Base-by-base conservation (phyloP, 2,113 vertebrate species). In the Tautogolabrus adspersus region DNA sequence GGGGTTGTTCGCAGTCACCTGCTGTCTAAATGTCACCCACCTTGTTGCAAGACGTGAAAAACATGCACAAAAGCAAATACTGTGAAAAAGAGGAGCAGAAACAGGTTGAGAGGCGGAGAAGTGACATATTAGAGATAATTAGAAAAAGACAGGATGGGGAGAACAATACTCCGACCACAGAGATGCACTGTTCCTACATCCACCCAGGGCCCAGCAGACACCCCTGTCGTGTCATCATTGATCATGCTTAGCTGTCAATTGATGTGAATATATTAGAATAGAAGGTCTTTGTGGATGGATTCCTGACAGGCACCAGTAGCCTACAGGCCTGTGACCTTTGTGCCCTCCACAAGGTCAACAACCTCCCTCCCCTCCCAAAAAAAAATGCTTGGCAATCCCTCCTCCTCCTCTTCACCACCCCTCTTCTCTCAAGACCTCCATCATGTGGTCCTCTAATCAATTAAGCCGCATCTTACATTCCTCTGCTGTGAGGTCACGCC, bases 401-500 rank as follows among this genome's bases (percentile, higher is more conserved):
- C 9, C 54, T 40, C 3, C 11, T 5, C 19, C 37, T 5, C 19
- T 2, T 52, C 19, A 2, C 54, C 56, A 46, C 34, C 44, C 61
- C 52, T 74, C 70, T 54, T 78, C 88, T 70, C 79, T 85, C 76
- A 67, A 77, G 82, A 88, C 85, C 87, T 90, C 87, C 91, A 90
- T 92, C 95, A 93, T 90, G 89, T 93, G 92, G 89, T 92, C 93
- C 76, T 91, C 68, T 34, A 95, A 96, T 96, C 89, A 92, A 96
- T 95, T 94, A 95, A 94, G 77, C 84, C 22, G 37, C 84, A 95
- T 94, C 91, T 89, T 92, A 93, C 94, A 95, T 96, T 96, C 94
- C 87, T 94, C 55, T 63, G 82, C 80, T 87, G 91, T 96, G 94
- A 96, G 92, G 93, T 97, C 95, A 96, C 89, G 94, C 94, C 93